Evolutionary conservation across 2,113 vertebrate species (phyloP), one percentile per base, ranked within the genome.

Genomic region (Lophotis ruficrista): DNA sequence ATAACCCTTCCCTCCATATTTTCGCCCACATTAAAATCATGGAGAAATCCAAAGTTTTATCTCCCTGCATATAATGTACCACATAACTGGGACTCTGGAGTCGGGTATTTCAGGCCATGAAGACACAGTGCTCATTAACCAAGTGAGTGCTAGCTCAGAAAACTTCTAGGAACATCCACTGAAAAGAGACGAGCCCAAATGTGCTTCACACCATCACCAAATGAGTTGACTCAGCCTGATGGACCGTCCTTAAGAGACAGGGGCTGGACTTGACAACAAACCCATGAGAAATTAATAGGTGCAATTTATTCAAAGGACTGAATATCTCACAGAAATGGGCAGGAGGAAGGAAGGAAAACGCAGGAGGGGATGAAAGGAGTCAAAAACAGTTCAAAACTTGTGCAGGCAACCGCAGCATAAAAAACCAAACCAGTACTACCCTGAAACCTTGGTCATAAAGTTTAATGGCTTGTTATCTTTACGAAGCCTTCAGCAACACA

Each of bases 391-490:
- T 38, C 33, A 64, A 80, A 87, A 88, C 12, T 35, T 51, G 7
- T 47, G 10, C 30, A 31, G 33, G 18, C 10, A 68, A 54, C 31
- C 31, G n/a, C 56, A 62, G 71, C 43, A 83, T 62, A 50, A 87
- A 72, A 93, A 50, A 7, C 0, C 10, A 53, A 90, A 56, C 4
- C 43, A 47, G 25, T n/a, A 66, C 25, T 70, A 66, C 21, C 43
- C 22, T 33, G 30, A 83, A 64, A 80, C 51, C 10, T 35, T 70
- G 14, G 27, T 73, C 75, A 66, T 93, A 79, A 97, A 86, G 33
- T 80, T 88, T 93, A 94, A 77, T 77, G 54, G 50, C 23, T 91
- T 88, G 58, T 86, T 95, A 93, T 87, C 62, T 83, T 51, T 73
- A 70, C 0, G 0, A 64, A 93, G 57, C n/a, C 54, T 93, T 87